These are phyloP conservation scores for Peromyscus eremicus DNA, from an alignment of 2,797 vertebrate species.

Conservation along the genomic window DNA sequence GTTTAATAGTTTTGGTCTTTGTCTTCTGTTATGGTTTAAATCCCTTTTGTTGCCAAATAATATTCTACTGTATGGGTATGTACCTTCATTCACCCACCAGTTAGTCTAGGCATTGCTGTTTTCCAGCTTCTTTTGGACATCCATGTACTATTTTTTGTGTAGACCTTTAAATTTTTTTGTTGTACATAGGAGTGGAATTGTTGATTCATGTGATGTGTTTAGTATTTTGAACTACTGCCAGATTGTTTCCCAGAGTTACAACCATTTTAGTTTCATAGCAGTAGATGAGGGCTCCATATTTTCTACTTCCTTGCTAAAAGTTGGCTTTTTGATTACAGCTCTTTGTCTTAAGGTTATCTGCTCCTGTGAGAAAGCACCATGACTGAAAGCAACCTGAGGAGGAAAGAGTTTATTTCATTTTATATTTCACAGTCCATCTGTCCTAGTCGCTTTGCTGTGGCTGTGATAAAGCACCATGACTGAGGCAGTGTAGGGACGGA, in stretches of 20 bases:
- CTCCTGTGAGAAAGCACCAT: not conserved
- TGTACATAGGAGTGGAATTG: constrained; percentile 3
- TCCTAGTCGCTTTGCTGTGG: not conserved
- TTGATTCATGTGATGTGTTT: not conserved
- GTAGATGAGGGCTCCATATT: not conserved
- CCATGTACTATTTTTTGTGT: not conserved
- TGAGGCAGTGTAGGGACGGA: not conserved
- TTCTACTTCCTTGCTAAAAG: not conserved
- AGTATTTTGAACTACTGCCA: constrained; percentile 45
- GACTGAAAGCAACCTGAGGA: not conserved
- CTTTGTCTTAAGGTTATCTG: not conserved
- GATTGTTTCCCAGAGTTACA: not conserved
- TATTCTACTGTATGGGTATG: not conserved
- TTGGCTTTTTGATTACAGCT: not conserved
- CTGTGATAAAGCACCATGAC: not conserved
- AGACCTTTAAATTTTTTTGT: not conserved
- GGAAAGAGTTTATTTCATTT: not conserved
- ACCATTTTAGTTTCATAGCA: constrained; percentile 14
- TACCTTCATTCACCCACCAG: not conserved
- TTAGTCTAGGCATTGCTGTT: not conserved
- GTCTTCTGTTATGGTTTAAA: not conserved
- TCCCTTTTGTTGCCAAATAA: constrained; percentile 44
- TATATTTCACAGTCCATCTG: not conserved
- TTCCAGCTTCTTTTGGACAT: not conserved
- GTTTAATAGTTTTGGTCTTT: constrained; percentile 5